Evolutionary conservation across 92 coral and sea anemone species (phyloP), one percentile per base, ranked within the genome.

Genomic region (Phenganax subtilis): DNA sequence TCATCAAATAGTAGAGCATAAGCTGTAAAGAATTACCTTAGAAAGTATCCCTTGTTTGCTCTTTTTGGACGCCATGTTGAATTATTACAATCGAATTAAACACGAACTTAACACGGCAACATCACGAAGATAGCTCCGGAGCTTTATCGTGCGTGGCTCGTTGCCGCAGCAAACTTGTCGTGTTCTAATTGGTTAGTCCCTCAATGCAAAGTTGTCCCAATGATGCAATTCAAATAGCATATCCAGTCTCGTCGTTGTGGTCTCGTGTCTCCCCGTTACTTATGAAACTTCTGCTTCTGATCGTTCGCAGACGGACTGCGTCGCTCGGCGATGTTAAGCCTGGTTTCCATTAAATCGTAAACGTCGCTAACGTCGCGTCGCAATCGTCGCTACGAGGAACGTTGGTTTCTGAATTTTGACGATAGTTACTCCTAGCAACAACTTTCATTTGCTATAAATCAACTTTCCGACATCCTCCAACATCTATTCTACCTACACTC

Each of bases 51-150:
- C 74, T 27, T 61, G 73, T 65, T 79, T 79, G 16, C 83, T 57
- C 55, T 79, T 79, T 73, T 65, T 79, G 58, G 83, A 79, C 28
- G 83, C 83, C 83, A 79, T 79, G 44, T 79, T 79, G 74, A 51
- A 44, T 57, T 60, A 73, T 53, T 55, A 17, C 37, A 12, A 53
- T 6, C 60, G 58, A 59, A 54, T 9, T 52, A 9, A 20, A 53
- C 61, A 73, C 77, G 77, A 73, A 53, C 3, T 53, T 3, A 53
- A 20, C 51, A 75, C 80, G 81, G 58, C 17, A 44, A 69, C 57
- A 8, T 58, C 57, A 27, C 81, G 81, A 59, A n/a, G 15, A 3
- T 10, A 10, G 25, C 7, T 76, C 71, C 71, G 70, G 81, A 30
- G 5, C 11, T 57, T 11, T 6, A 16, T 79, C 83, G 83, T 55